Conservation (phyloP, 2,113 vertebrate genomes). For the Phrynosoma blainvillii region DNA sequence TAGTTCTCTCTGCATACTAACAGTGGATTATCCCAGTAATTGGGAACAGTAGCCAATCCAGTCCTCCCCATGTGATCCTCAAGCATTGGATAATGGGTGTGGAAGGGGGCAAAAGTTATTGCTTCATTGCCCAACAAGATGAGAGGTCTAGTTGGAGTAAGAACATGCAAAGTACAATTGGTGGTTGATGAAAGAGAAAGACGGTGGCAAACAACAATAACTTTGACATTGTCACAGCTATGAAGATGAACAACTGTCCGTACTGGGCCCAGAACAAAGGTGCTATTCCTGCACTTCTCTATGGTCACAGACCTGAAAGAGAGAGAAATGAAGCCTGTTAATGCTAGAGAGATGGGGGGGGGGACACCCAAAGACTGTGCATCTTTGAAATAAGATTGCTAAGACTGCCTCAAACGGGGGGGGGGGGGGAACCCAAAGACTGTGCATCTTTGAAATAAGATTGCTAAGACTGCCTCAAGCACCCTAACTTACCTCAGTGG, state of each 20-base stretch:
- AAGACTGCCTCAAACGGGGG: too few species aligned
- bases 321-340: background rate
- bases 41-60: constrained; percentile 93
- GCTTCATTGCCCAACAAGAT: constrained; percentile 87
- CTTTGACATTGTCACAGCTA: constrained; percentile 85
- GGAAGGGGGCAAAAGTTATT: constrained; percentile 90
- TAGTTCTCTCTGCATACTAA: constrained; percentile 82
- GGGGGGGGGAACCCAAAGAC: background rate
- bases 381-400: background rate
- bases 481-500: constrained; percentile 84
- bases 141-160: constrained; percentile 89
- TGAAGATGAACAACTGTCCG: constrained; percentile 87
- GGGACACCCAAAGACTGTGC: background rate
- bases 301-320: constrained; percentile 86
- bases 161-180: constrained; percentile 80
- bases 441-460: background rate
- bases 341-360: background rate
- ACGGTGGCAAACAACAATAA: constrained; percentile 86
- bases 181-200: constrained; percentile 83
- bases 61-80: constrained; percentile 96
- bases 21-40: constrained; percentile 89
- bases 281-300: constrained; percentile 91
- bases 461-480: background rate
- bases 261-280: constrained; percentile 90
- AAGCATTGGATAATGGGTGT: constrained; percentile 92